Conservation (phyloP, 1,140 invertebrate genomes). For the Rhynchophorus ferrugineus region DNA sequence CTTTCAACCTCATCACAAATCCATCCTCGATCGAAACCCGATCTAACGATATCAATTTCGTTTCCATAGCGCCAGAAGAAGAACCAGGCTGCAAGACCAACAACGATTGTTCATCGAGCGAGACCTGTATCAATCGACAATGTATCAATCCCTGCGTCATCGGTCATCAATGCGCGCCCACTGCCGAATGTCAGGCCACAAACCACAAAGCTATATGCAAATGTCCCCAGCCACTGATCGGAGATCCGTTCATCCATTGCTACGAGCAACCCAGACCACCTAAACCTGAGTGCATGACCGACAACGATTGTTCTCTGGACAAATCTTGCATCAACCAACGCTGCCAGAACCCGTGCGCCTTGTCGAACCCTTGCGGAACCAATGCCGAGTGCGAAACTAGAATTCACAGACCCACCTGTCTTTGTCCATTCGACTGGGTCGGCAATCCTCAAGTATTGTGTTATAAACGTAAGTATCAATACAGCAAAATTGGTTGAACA, state of each 20-base stretch:
- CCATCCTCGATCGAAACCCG: no score
- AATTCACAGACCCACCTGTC: slow-evolving; percentile 68
- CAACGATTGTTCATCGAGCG: slow-evolving; percentile 61
- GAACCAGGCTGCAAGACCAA: slow-evolving; percentile 61
- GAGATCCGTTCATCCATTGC: slow-evolving; percentile 76
- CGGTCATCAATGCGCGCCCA: slow-evolving; percentile 66
- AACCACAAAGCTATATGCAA: slow-evolving; percentile 70
- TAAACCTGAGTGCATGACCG: slow-evolving; percentile 58
- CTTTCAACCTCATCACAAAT: no score
- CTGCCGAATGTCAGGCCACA: slow-evolving; percentile 67
- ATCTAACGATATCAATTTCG: no score
- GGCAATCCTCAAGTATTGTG: slow-evolving; percentile 80
- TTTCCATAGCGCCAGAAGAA: slow-evolving; percentile 32
- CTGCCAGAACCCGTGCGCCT: slow-evolving; percentile 71
- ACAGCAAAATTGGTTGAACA: background rate
- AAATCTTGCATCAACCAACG: slow-evolving; percentile 69
- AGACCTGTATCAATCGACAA: slow-evolving; percentile 62
- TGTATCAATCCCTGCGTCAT: slow-evolving; percentile 72
- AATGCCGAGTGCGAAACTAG: slow-evolving; percentile 68
- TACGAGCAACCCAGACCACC: slow-evolving; percentile 29
- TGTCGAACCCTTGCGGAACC: slow-evolving; percentile 68
- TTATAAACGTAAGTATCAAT: slow-evolving; percentile 74
- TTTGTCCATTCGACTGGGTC: slow-evolving; percentile 73
- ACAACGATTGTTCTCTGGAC: slow-evolving; percentile 64
- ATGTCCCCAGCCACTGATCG: slow-evolving; percentile 66